A percentile compares a stretch with the other conserved stretches of the same genome.
These are phyloP conservation scores for Lasioglossum vierecki DNA, from an alignment of 2,888 invertebrate species.

Conservation along the genomic window DNA sequence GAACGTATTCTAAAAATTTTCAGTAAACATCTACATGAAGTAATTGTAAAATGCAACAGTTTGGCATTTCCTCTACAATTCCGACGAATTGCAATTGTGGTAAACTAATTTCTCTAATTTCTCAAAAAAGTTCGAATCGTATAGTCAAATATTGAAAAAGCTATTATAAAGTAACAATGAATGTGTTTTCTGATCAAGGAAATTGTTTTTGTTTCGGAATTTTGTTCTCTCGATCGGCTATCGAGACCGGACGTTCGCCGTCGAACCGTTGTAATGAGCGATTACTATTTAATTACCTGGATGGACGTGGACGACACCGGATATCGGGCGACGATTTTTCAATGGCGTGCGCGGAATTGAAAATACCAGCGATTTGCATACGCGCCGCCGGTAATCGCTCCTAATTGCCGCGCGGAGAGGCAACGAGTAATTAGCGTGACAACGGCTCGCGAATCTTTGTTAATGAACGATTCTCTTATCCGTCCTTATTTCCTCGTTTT, in stretches of 20 bases:
- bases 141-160: too few species aligned
- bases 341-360: conserved; percentile 50
- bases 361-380: conserved; percentile 50
- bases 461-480: neutral
- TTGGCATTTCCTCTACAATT: too few species aligned
- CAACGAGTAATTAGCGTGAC: conserved; percentile 18
- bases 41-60: too few species aligned
- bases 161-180: neutral
- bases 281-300: conserved; percentile 65
- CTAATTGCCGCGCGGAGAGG: conserved; percentile 26
- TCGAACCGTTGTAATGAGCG: conserved; percentile 65
- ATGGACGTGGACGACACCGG: conserved; percentile 44
- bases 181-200: neutral
- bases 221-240: neutral
- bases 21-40: too few species aligned
- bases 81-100: too few species aligned
- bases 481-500: neutral
- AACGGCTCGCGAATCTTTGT: neutral
- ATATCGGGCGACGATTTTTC: conserved; percentile 65
- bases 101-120: too few species aligned
- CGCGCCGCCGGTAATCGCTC: conserved; percentile 30
- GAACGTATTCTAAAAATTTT: too few species aligned
- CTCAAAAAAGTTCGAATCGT: too few species aligned
- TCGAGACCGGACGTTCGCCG: conserved; percentile 46
- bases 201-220: neutral